These are phyloP conservation scores for Dolichallabes microphthalmus DNA, from an alignment of 2,113 vertebrate species.

Conservation along the genomic window DNA sequence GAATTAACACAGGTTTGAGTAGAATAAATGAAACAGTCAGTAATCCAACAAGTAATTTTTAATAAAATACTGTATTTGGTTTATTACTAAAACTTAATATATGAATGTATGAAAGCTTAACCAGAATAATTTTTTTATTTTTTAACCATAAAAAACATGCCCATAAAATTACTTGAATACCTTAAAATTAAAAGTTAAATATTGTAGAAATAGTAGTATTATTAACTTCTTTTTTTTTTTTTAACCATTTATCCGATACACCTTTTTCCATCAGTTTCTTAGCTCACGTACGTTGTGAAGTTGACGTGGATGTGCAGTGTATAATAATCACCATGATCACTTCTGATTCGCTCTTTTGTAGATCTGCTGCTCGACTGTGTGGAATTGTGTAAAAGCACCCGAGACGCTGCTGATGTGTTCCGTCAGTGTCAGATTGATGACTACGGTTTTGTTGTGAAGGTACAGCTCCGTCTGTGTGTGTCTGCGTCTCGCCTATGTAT, in stretches of 20 bases:
- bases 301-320: background rate
- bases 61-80: background rate
- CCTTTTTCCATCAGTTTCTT: background rate
- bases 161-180: background rate
- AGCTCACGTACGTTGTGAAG: no score
- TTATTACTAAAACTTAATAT: background rate
- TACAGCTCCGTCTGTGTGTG: conserved; percentile 51
- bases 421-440: conserved; percentile 91
- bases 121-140: background rate
- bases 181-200: background rate
- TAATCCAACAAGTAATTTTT: background rate
- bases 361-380: conserved; percentile 87
- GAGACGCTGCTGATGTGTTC: conserved; percentile 83
- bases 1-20: no score
- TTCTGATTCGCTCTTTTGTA: conserved; percentile 54
- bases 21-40: background rate
- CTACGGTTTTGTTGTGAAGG: conserved; percentile 82
- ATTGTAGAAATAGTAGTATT: background rate
- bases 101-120: background rate
- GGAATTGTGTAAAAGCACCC: conserved; percentile 90
- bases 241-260: background rate
- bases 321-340: background rate
- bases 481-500: background rate
- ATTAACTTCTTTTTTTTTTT: background rate
- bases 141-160: no score